Base-by-base conservation (phyloP, 2,113 vertebrate genomes). In the Ictalurus punctatus region DNA sequence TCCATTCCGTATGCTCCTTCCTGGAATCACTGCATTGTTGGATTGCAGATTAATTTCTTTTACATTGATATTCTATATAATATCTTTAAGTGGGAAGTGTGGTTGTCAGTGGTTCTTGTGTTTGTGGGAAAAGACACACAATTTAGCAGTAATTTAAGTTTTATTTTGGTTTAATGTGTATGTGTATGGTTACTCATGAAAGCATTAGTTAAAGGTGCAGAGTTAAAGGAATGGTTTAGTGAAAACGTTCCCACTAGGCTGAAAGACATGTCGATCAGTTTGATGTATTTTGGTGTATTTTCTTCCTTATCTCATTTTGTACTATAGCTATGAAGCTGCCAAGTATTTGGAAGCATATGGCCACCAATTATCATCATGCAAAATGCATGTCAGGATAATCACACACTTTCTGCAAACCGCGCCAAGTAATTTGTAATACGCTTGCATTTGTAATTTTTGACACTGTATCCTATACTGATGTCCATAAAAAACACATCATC, bases 1-100 rank as follows among this genome's bases (percentile, higher is more conserved):
- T 90, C 87, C 61, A 86, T 87, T 83, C 79, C 88, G 21, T 83
- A 65, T 89, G 74, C 87, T 87, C 69, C 69, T 84, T 86, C 27
- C 69, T 84, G 34, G 79, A 90, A 83, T 86, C 56, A 48, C 67
- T 79, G 44, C 78, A 89, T 90, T 88, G 82, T 80, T 80, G 86
- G 27, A 12, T 71, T 76, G 34, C 87, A 83, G 54, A 84, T 83
- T 61, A 34, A 87, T 88, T 58, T 81, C 67, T 88, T 61, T 86
- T 85, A 78, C 65, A 44, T 52, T 85, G 54, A 83, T 84, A 86
- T 82, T 90, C 69, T 79, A 76, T 84, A 85, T 86, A 83, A 52
- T 54, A 37, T 82, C 76, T 88, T 59, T 86, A 88, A 56, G 58
- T 79, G 52, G 83, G 73, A 59, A 69, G 83, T 27, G 61, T 71